phyloP scores from a whole-genome alignment of 2,888 invertebrate genomes.

The Magallana nippona region DNA sequence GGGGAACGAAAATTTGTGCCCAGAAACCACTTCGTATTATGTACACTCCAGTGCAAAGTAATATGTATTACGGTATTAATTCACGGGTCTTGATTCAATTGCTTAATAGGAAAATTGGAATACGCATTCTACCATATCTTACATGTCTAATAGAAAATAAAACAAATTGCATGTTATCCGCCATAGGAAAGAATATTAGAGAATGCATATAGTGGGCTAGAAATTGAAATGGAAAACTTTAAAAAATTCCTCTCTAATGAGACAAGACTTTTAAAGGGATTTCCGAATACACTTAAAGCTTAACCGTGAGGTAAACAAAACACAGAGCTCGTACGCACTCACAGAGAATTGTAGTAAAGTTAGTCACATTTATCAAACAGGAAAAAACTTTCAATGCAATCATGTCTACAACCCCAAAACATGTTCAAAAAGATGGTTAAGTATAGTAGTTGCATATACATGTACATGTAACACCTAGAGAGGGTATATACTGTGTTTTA shows the following conservation, averaged over 20 bases:
- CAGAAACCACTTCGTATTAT: constrained; percentile 24
- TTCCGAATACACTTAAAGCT: background rate
- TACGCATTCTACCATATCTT: background rate
- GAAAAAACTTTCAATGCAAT: too few relatives aligned
- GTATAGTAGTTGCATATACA: too few relatives aligned
- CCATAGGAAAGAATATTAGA: too few relatives aligned
- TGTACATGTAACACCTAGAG: too few relatives aligned
- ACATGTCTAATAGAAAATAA: too few relatives aligned
- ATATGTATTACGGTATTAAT: background rate
- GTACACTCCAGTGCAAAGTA: constrained; percentile 17
- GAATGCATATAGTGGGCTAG: too few relatives aligned
- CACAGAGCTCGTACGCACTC: background rate
- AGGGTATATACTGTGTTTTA: too few relatives aligned
- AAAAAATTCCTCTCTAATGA: background rate
- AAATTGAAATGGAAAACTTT: background rate
- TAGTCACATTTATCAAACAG: too few relatives aligned
- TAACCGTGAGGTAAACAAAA: background rate
- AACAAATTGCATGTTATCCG: too few relatives aligned
- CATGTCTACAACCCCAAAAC: too few relatives aligned
- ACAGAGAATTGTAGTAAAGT: background rate
- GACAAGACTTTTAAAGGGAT: background rate
- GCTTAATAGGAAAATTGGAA: background rate
- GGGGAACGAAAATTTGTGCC: constrained; percentile 23
- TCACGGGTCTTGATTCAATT: constrained; percentile 11
- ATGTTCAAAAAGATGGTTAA: too few relatives aligned